Conservation (phyloP, 2,113 vertebrate species). For the Pomatorhinus ruficollis region DNA sequence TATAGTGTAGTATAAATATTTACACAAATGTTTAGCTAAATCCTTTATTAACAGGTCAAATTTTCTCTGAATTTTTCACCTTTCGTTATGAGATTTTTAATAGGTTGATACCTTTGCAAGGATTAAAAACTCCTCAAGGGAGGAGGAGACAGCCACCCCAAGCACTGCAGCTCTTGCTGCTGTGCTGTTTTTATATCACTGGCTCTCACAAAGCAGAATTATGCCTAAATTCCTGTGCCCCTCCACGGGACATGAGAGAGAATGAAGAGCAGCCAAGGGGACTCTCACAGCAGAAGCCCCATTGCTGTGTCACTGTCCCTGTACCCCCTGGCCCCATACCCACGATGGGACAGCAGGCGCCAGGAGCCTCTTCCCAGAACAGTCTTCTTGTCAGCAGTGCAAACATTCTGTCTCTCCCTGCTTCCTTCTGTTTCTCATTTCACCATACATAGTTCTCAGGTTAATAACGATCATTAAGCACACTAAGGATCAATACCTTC, state of each 20-base stretch:
- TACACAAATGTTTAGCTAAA: constrained; percentile 31
- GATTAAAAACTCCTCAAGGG: background rate
- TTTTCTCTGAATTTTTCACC: background rate
- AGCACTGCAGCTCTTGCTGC: accelerated
- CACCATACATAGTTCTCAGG: background rate
- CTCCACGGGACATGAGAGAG: accelerated
- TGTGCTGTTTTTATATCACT: accelerated
- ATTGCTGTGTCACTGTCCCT: accelerated
- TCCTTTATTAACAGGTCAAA: constrained; percentile 52
- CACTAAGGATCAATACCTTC: background rate
- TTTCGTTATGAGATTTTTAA: constrained; percentile 30
- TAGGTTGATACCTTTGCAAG: background rate
- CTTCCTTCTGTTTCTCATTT: background rate
- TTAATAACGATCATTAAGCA: background rate
- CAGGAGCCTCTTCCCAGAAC: background rate
- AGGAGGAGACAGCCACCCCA: background rate
- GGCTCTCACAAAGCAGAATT: background rate
- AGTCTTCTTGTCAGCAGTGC: background rate
- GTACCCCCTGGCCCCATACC: background rate
- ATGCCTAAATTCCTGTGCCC: accelerated
- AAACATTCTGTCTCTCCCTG: background rate
- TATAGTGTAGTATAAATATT: constrained; percentile 45
- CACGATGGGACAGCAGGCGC: accelerated
- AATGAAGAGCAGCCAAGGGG: background rate
- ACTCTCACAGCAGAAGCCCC: background rate